Base-by-base conservation (phyloP, 1,140 invertebrate species). In the Apis florea region DNA sequence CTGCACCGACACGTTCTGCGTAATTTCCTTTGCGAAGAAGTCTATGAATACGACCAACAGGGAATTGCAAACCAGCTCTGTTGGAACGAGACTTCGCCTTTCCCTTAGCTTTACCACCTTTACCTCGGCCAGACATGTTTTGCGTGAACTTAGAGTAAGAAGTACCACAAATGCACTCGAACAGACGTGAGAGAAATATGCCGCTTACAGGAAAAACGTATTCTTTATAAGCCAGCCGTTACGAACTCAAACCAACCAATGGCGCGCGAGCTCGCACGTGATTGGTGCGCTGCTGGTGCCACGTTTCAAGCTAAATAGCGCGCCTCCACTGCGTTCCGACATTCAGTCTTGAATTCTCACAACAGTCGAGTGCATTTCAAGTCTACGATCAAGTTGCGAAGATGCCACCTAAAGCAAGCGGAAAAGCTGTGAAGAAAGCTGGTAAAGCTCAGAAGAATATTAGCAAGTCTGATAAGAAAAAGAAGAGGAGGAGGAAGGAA, bases 401-500 rank as follows among this genome's bases (percentile, higher is more conserved):
- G 21, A 94, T 94, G 93, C 93, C 94, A 73, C 94, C 94, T 0
- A 94, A 94, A 89, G 91, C 92, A 40, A 93, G 90, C 82, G 94
- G 91, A 47, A 94, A 94, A 87, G 91, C 92, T 54, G 93, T 91
- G 73, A 95, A 95, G 85, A 95, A 95, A 77, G 93, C 94, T 66
- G 94, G 94, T 5, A 95, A 95, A 83, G 93, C 94, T 26, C 94
- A 95, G 79, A 95, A 95, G 88, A 95, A 94, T 78, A 95, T 95
- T 64, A 93, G 92, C 15, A 94, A 94, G 67, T 90, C 88, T n/a
- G 94, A 95, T 72, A 94, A 93, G 91, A 95, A 95, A 83, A 95
- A 89, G 94, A 95, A 94, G 69, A 95, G 94, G 83, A 90, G 92
- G 91, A 95, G 95, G 93, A 96, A 95, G 93, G 95, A 96, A 89